Evolutionary conservation across 2,888 invertebrate species (phyloP).

Genomic region (Rapana venosa): DNA sequence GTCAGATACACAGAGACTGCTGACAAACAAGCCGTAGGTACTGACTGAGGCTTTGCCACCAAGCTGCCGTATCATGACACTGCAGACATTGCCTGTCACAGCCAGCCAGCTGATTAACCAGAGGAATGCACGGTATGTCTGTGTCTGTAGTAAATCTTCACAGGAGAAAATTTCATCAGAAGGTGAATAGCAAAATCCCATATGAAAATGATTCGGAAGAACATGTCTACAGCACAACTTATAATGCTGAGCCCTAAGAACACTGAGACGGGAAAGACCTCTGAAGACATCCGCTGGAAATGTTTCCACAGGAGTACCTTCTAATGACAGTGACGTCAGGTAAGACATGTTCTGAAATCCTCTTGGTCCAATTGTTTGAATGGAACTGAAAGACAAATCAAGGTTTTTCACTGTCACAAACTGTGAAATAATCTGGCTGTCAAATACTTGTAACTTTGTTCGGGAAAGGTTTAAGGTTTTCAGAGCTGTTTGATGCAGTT

Average conservation of each 20-base stretch:
- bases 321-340: not conserved
- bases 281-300: not conserved
- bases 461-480: not conserved
- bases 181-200: not conserved
- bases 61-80: not conserved
- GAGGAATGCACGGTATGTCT: conserved; percentile 17
- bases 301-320: not conserved
- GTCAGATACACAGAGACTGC: conserved; percentile 46
- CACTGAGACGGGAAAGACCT: not conserved
- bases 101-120: conserved; percentile 11
- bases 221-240: not conserved
- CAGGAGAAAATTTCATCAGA: conserved; percentile 38
- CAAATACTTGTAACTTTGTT: not conserved
- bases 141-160: not conserved
- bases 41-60: not conserved
- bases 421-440: not conserved
- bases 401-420: not conserved
- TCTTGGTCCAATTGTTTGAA: not conserved
- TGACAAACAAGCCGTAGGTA: conserved; percentile 41
- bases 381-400: not conserved
- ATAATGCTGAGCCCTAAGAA: not conserved
- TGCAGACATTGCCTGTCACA: conserved; percentile 13
- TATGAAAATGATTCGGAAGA: not conserved
- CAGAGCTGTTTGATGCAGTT: not conserved
- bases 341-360: not conserved